Base-by-base conservation (phyloP, 2,113 vertebrate species). In the Protobothrops flavoviridis region DNA sequence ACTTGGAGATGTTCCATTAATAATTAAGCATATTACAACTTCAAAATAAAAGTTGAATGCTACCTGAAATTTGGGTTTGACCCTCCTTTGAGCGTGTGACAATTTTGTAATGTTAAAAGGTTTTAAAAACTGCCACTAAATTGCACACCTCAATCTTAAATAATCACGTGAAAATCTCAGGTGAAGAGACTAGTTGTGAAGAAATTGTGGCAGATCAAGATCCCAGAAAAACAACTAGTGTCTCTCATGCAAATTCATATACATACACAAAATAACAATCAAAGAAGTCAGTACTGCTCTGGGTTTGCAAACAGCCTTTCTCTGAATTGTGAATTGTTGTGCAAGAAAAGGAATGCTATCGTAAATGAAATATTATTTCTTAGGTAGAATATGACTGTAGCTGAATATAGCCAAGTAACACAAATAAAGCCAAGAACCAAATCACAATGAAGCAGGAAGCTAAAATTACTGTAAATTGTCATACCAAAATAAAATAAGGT, bases 361-460 rank as follows among this genome's bases (percentile, higher is more conserved):
- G 74, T 96, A 97, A 97, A 96, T 96, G 95, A 97, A 93, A 96
- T 94, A 97, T 96, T 96, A 96, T 92, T 95, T 98, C 96, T 97
- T 95, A 97, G 95, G 97, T 94, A 97, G 96, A 95, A 98, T 97
- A 95, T 93, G 92, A 97, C 26, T 95, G 88, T 94, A 96, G 90
- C 95, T 96, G 94, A 96, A 97, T 93, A 94, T 48, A 95, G 95
- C 39, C 90, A 93, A 93, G 95, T 94, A 96, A 97, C 96, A 97
- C 95, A 97, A 96, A 96, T 94, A 97, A 96, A 96, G 59, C 95
- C 93, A 97, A 94, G 94, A 97, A 97, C 92, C 96, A 98, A 97
- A 97, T 97, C 95, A 96, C 59, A 97, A 95, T 87, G 91, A 97
- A 96, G 94, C 69, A 93, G 39, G 90, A 91, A 97, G 96, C 92